Evolutionary conservation across 2,797 vertebrate genomes (phyloP).

Genomic region (Mycteria americana): DNA sequence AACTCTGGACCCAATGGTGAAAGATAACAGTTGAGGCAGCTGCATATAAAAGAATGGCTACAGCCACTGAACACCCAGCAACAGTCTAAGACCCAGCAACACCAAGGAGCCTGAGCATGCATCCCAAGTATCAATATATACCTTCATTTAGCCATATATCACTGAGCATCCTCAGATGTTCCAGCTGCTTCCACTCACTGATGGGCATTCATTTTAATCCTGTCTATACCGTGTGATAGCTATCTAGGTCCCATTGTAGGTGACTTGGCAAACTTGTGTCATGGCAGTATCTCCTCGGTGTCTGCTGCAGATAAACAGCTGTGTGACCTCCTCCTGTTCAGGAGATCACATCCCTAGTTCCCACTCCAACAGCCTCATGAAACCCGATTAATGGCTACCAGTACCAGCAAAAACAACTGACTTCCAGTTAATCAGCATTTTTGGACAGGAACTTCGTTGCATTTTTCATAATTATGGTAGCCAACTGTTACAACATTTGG

Average conservation of each 20-base stretch:
- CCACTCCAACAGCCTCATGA: neutral
- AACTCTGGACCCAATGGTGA: neutral
- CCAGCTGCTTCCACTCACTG: neutral
- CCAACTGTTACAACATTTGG: accelerated
- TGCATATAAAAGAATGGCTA: neutral
- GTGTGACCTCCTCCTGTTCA: neutral
- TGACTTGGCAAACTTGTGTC: neutral
- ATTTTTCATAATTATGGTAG: neutral
- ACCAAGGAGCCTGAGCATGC: neutral
- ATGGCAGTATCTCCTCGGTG: neutral
- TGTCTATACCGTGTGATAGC: neutral
- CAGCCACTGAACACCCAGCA: neutral
- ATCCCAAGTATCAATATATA: neutral
- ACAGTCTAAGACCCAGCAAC: neutral
- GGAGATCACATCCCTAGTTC: neutral
- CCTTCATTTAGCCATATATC: neutral
- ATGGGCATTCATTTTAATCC: neutral
- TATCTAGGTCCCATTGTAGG: neutral
- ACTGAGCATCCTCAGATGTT: neutral
- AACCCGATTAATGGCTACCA: neutral
- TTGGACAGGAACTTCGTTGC: neutral
- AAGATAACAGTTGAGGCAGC: neutral
- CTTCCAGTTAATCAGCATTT: neutral
- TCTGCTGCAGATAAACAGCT: neutral
- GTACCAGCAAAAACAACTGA: neutral